These are phyloP conservation scores for Balaeniceps rex DNA, from an alignment of 2,113 vertebrate species.

Conservation along the genomic window DNA sequence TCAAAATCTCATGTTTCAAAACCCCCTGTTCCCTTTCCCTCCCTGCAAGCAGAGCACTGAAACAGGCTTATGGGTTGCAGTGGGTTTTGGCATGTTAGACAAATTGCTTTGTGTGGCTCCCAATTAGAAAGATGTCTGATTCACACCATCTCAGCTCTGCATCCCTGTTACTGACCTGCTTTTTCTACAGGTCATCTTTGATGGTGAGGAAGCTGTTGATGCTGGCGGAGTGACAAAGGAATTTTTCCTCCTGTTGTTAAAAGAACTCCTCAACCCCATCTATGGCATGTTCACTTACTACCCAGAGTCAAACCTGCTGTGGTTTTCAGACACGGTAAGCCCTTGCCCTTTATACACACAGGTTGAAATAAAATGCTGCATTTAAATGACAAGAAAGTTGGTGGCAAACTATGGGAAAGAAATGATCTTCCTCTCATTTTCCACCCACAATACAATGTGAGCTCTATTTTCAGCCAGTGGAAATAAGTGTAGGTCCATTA, in stretches of 20 bases:
- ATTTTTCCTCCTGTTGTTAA: conserved; percentile 93
- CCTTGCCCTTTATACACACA: neutral
- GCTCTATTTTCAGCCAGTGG: neutral
- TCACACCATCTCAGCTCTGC: neutral
- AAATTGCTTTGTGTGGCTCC: neutral
- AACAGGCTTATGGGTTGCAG: neutral
- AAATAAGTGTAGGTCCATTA: neutral
- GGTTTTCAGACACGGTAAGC: conserved; percentile 96
- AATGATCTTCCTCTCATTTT: neutral
- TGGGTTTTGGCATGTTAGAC: neutral
- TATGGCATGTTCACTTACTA: conserved; percentile 97
- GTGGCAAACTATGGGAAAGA: neutral
- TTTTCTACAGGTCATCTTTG: conserved; percentile 88
- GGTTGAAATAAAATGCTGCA: neutral
- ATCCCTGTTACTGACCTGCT: neutral
- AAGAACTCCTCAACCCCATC: conserved; percentile 93
- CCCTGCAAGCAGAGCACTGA: neutral
- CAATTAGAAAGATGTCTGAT: neutral
- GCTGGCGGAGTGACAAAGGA: conserved; percentile 96
- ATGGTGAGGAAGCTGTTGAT: conserved; percentile 94
- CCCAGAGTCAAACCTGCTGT: conserved; percentile 92
- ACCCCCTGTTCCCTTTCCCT: neutral
- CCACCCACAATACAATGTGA: neutral
- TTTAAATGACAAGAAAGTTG: neutral
- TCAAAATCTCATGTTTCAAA: neutral